phyloP scores from a whole-genome alignment of 1,140 invertebrate species.

The Saccostrea glomerata region DNA sequence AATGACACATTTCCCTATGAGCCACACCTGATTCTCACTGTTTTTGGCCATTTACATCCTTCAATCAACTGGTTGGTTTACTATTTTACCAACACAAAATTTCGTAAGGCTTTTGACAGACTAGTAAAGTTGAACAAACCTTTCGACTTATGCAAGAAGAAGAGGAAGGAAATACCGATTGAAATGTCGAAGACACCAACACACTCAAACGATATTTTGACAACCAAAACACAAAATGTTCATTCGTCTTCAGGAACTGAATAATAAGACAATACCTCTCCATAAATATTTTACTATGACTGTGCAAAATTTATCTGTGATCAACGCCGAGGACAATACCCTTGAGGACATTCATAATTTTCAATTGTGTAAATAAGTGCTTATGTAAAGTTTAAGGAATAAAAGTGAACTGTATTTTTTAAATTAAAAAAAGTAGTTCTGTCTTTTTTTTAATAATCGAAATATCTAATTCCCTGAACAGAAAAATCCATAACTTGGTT shows the following conservation, averaged over 20 bases:
- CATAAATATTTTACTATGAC: too few species aligned
- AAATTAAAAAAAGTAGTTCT: too few species aligned
- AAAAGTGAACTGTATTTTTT: too few species aligned
- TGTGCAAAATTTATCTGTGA: too few species aligned
- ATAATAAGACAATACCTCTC: neutral
- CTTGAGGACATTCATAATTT: too few species aligned
- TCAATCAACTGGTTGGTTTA: slow-evolving; percentile 68
- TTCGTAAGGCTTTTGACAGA: slow-evolving; percentile 59
- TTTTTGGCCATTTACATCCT: slow-evolving; percentile 65
- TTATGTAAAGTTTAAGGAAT: too few species aligned
- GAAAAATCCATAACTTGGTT: too few species aligned
- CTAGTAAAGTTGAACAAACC: slow-evolving; percentile 12
- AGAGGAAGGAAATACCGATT: neutral
- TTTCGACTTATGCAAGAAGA: neutral
- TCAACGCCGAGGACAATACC: too few species aligned
- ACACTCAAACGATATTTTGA: neutral
- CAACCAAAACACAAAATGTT: neutral
- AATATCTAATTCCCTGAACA: too few species aligned
- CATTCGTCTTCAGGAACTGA: neutral
- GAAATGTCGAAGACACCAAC: slow-evolving; percentile 24
- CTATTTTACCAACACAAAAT: slow-evolving; percentile 62
- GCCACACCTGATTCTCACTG: slow-evolving; percentile 60
- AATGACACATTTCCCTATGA: slow-evolving; percentile 55
- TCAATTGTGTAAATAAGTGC: too few species aligned
- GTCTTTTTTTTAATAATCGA: too few species aligned